Conservation (phyloP, 2,113 vertebrate genomes). For the Pleuronectes platessa region DNA sequence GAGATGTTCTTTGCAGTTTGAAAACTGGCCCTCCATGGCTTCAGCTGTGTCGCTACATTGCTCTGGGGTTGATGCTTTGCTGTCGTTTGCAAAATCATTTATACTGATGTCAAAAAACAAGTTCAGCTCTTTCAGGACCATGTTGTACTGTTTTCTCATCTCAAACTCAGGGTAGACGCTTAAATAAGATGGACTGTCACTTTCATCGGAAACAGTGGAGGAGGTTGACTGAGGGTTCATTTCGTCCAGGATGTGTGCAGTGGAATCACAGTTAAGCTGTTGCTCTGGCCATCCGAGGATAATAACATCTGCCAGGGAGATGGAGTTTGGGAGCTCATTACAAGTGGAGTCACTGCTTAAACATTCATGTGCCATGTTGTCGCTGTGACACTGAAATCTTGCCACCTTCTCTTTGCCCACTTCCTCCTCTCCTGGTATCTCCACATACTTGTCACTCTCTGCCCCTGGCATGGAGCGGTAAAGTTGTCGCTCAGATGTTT, state of each 20-base stretch:
- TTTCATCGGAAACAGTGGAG: conserved; percentile 9
- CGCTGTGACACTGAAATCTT: conserved; percentile 13
- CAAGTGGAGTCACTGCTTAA: conserved; percentile 20
- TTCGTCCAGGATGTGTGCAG: conserved; percentile 9
- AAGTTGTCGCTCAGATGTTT: conserved; percentile 38
- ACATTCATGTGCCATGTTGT: conserved; percentile 22
- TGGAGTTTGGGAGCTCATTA: conserved; percentile 35
- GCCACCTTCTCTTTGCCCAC: conserved; percentile 14
- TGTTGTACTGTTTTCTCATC: conserved; percentile 85
- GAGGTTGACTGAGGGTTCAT: conserved; percentile 6
- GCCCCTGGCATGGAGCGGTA: conserved; percentile 17
- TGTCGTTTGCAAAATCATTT: conserved; percentile 22
- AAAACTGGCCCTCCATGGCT: background rate
- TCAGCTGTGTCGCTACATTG: background rate
- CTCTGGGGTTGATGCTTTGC: conserved; percentile 14
- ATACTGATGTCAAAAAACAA: conserved; percentile 86
- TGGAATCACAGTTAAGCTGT: conserved; percentile 14
- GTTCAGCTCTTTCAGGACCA: conserved; percentile 86
- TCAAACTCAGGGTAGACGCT: conserved; percentile 74
- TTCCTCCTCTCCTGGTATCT: conserved; percentile 23
- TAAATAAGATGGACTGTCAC: conserved; percentile 48
- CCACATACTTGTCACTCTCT: conserved; percentile 24
- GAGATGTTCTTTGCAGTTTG: conserved; percentile 15
- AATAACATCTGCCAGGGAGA: conserved; percentile 27
- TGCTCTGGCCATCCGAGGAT: conserved; percentile 2